These are phyloP conservation scores for Lamprologus ornatipinnis DNA, from an alignment of 2,113 vertebrate species.

Conservation along the genomic window DNA sequence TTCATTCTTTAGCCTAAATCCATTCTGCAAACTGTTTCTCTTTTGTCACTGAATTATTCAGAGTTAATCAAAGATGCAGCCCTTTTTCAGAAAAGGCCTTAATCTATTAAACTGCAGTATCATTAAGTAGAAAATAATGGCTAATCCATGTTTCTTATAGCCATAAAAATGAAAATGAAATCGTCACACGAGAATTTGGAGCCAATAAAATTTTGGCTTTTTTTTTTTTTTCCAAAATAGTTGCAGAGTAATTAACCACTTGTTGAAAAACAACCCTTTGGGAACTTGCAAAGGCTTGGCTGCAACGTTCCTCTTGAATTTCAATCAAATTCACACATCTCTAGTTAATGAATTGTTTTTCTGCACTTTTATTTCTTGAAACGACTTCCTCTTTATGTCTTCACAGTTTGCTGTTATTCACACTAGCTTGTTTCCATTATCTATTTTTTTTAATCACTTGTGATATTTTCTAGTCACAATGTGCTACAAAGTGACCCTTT, in stretches of 20 bases:
- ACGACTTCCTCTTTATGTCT: background rate
- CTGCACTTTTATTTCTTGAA: background rate
- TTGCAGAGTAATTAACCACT: background rate
- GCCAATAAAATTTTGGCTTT: background rate
- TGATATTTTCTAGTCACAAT: background rate
- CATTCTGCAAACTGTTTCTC: background rate
- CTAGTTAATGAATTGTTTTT: background rate
- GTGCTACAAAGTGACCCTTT: constrained; percentile 14
- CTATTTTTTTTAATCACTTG: background rate
- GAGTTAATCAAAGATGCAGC: background rate
- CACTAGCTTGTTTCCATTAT: background rate
- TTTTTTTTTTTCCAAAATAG: fast-evolving
- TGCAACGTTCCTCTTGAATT: background rate
- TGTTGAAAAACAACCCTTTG: background rate
- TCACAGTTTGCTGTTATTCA: background rate
- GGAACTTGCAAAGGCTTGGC: background rate
- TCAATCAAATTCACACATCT: background rate
- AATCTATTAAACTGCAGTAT: background rate
- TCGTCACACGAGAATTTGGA: background rate
- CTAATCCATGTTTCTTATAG: background rate
- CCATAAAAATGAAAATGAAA: background rate
- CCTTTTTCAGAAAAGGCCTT: background rate
- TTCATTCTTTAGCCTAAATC: background rate
- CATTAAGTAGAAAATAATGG: background rate
- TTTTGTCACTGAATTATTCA: background rate